These are phyloP conservation scores for Heterodera carotae DNA, from an alignment of 1,140 invertebrate genomes.

Conservation along the genomic window DNA sequence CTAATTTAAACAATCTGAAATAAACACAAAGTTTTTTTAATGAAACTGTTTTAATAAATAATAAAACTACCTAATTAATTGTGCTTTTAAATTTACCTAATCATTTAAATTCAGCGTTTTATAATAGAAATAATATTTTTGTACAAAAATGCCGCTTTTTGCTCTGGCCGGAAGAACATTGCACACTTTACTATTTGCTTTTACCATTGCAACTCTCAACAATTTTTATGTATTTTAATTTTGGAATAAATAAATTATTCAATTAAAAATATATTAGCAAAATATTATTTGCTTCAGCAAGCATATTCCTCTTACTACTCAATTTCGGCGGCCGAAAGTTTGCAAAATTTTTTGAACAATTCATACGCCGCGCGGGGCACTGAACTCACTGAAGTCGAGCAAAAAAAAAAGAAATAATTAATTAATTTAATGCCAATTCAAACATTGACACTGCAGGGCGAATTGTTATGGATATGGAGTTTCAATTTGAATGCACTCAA, in stretches of 20 bases:
- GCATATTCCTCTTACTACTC: conserved; percentile 40
- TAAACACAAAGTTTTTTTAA: too few species aligned
- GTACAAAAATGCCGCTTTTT: neutral
- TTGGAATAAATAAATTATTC: neutral
- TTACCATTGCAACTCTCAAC: conserved; percentile 8
- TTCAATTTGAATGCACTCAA: conserved; percentile 48
- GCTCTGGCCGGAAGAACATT: conserved; percentile 12
- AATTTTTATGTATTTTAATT: conserved; percentile 2
- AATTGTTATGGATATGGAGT: conserved; percentile 55
- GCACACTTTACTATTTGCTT: conserved; percentile 8
- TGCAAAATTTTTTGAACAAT: conserved; percentile 51
- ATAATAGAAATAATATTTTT: too few species aligned
- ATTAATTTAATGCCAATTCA: neutral
- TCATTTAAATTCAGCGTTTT: too few species aligned
- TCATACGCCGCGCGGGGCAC: conserved; percentile 41
- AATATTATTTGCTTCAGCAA: conserved; percentile 15
- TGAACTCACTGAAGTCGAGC: neutral
- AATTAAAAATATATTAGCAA: neutral
- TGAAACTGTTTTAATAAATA: too few species aligned
- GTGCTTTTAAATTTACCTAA: too few species aligned
- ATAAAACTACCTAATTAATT: too few species aligned
- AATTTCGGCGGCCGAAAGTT: conserved; percentile 47
- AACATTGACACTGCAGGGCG: conserved; percentile 19
- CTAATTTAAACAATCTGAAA: too few species aligned
- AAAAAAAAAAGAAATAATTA: neutral